Evolutionary conservation across 2,888 invertebrate genomes (phyloP).

Genomic region (Anticlea derivata): DNA sequence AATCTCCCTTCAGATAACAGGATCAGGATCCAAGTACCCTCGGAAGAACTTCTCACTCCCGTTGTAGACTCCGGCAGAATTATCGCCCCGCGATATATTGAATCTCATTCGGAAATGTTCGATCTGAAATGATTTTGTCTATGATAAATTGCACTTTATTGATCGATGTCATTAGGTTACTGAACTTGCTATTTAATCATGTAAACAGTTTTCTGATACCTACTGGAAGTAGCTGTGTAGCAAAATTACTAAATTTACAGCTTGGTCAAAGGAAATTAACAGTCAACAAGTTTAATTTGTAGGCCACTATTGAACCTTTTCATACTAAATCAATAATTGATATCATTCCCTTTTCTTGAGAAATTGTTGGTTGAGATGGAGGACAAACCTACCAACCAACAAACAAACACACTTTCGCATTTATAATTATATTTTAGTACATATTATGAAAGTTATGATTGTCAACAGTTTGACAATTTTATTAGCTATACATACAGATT

Average conservation of each 20-base stretch:
- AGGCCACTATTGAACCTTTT: no score
- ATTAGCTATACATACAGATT: no score
- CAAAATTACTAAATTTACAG: slow-evolving; percentile 26
- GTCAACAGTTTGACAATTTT: no score
- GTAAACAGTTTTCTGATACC: background rate
- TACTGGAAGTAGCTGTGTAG: background rate
- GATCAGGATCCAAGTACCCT: slow-evolving; percentile 88
- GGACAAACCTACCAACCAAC: no score
- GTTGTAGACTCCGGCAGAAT: slow-evolving; percentile 85
- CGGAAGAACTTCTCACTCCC: slow-evolving; percentile 87
- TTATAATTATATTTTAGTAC: no score
- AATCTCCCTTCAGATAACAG: slow-evolving; percentile 85
- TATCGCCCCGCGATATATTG: slow-evolving; percentile 66
- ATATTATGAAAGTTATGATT: no score
- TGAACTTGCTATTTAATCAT: background rate
- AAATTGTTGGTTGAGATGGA: no score
- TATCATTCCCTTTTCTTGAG: no score
- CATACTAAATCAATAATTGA: no score
- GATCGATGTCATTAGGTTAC: background rate
- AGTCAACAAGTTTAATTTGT: no score
- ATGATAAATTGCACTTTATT: slow-evolving; percentile 7
- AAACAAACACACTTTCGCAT: no score
- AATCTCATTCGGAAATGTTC: slow-evolving; percentile 70
- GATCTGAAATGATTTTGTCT: slow-evolving; percentile 62
- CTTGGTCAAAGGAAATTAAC: slow-evolving; percentile 27